Conservation (phyloP, 2,888 invertebrate genomes). For the Pterostichus niger region DNA sequence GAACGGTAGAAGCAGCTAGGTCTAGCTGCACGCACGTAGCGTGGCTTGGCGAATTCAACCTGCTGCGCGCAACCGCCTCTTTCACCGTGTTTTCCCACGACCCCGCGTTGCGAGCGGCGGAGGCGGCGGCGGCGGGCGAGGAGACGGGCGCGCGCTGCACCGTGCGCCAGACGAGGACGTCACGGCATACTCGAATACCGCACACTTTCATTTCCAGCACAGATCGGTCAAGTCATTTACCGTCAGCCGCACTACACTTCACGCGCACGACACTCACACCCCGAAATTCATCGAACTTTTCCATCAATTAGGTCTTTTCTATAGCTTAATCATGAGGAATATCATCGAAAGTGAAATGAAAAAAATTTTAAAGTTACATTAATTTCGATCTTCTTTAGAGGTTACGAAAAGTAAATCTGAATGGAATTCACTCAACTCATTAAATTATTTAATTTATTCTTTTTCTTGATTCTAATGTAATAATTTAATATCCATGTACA, state of each 20-base stretch:
- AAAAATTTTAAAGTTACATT: too few relatives aligned
- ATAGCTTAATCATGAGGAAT: too few relatives aligned
- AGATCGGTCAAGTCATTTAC: conserved; percentile 48
- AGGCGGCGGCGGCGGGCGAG: neutral
- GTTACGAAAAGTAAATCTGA: too few relatives aligned
- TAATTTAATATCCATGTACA: too few relatives aligned
- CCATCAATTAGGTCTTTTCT: too few relatives aligned
- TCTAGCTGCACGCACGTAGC: conserved; percentile 42
- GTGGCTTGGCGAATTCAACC: conserved; percentile 55
- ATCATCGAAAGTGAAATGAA: too few relatives aligned
- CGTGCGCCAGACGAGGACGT: conserved; percentile 18
- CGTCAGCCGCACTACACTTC: conserved; percentile 1
- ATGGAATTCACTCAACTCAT: too few relatives aligned
- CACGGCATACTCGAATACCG: conserved; percentile 17
- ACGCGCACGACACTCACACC: neutral
- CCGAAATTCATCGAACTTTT: too few relatives aligned
- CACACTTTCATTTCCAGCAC: conserved; percentile 60
- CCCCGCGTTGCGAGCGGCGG: conserved; percentile 65
- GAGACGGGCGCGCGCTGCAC: conserved; percentile 41
- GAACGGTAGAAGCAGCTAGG: conserved; percentile 29
- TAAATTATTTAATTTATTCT: too few relatives aligned
- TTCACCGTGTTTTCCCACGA: conserved; percentile 71
- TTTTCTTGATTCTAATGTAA: too few relatives aligned
- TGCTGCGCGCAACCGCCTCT: conserved; percentile 69
- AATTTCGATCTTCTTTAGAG: too few relatives aligned